Conservation (phyloP, 2,888 invertebrate genomes). For the Onthophagus sagittarius region DNA sequence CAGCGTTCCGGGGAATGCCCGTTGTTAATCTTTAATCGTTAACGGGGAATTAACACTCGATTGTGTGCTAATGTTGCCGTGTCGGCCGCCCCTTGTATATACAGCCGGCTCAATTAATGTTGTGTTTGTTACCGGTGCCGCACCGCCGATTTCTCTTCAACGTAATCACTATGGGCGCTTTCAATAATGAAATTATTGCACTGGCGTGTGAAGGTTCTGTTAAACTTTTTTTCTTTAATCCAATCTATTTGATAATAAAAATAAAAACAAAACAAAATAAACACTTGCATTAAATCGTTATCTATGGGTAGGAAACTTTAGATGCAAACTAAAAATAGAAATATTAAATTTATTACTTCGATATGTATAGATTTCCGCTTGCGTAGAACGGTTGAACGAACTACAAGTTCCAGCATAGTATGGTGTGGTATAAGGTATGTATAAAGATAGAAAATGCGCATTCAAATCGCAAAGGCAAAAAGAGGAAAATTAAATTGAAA, state of each 20-base stretch:
- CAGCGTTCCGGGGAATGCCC: not conserved
- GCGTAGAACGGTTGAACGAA: not conserved
- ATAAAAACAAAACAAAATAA: too few relatives aligned
- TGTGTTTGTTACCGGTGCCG: not conserved
- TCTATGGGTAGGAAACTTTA: not conserved
- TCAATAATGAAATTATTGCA: not conserved
- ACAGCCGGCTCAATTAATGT: not conserved
- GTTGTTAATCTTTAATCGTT: not conserved
- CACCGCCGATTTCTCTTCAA: not conserved
- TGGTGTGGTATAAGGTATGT: not conserved
- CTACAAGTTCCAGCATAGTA: not conserved
- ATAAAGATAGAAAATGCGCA: not conserved
- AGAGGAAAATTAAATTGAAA: not conserved
- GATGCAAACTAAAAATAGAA: not conserved
- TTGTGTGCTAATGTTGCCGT: not conserved
- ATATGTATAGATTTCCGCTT: not conserved
- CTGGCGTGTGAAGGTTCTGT: not conserved
- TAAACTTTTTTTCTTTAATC: not conserved
- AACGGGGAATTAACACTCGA: not conserved
- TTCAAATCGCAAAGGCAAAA: not conserved
- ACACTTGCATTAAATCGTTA: too few relatives aligned
- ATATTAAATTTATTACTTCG: not conserved
- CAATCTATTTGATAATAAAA: too few relatives aligned
- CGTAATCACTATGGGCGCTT: not conserved
- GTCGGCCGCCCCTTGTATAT: not conserved